These are phyloP conservation scores for Aleiodes sp. DNA, from an alignment of 1,140 invertebrate genomes.

Conservation along the genomic window DNA sequence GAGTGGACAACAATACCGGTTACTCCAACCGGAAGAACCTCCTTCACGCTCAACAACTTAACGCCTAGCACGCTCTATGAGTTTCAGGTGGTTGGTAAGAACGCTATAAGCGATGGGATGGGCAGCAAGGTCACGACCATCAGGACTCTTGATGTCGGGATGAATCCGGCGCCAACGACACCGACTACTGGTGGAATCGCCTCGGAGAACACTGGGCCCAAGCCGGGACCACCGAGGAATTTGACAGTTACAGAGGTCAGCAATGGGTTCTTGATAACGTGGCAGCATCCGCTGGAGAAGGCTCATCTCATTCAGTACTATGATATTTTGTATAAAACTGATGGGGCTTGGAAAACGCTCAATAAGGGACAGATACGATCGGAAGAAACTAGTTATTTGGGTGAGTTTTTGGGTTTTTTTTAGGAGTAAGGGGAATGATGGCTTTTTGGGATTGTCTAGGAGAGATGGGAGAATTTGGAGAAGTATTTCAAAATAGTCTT, in stretches of 20 bases:
- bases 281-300: slow-evolving; percentile 84
- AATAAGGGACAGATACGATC: slow-evolving; percentile 88
- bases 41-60: slow-evolving; percentile 89
- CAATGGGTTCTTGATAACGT: slow-evolving; percentile 88
- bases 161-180: slow-evolving; percentile 49
- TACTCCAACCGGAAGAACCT: slow-evolving; percentile 88
- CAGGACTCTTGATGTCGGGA: slow-evolving; percentile 74
- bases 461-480: no score
- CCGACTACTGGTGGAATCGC: slow-evolving; percentile 53
- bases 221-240: slow-evolving; percentile 86
- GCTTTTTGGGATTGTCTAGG: no score
- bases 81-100: slow-evolving; percentile 96
- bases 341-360: slow-evolving; percentile 85
- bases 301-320: slow-evolving; percentile 87
- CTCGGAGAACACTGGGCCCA: slow-evolving; percentile 77
- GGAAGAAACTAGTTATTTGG: slow-evolving; percentile 87
- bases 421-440: no score
- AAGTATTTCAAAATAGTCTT: no score
- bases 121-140: slow-evolving; percentile 92
- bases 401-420: slow-evolving; percentile 64
- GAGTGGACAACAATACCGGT: slow-evolving; percentile 93
- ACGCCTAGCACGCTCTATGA: slow-evolving; percentile 92
- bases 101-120: slow-evolving; percentile 92
- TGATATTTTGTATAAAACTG: slow-evolving; percentile 89
- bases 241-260: slow-evolving; percentile 85